Percentiles rank a stretch among this genome's conserved stretches.
Conservation (phyloP, 2,113 vertebrate species). For the Serilophus lunatus region DNA sequence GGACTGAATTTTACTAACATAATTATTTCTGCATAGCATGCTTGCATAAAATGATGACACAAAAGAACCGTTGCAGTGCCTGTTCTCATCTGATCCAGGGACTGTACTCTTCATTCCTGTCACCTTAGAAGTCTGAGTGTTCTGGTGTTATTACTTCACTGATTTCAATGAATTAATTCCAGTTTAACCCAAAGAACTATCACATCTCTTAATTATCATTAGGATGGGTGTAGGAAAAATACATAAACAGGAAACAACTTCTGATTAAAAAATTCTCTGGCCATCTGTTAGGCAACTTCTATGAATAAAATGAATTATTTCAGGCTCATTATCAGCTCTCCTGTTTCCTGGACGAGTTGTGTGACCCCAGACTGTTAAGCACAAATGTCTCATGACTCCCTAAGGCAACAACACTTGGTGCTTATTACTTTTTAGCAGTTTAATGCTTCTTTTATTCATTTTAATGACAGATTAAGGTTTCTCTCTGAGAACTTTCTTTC, state of each 20-base stretch:
- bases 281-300: neutral
- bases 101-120: neutral
- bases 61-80: neutral
- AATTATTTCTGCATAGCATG: neutral
- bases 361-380: neutral
- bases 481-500: neutral
- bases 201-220: neutral
- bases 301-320: neutral
- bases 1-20: neutral
- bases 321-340: neutral
- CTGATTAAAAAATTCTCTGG: neutral
- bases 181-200: neutral
- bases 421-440: neutral
- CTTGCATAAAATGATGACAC: neutral
- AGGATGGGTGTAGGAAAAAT: neutral
- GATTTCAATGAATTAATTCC: neutral
- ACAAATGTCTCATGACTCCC: neutral
- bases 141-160: neutral
- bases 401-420: neutral
- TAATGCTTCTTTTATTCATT: neutral
- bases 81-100: neutral
- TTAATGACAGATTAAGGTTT: neutral
- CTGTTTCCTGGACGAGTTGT: neutral
- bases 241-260: neutral
- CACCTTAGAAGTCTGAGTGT: neutral